Evolutionary conservation across 1,140 invertebrate genomes (phyloP).

Genomic region (Neelides sp.): DNA sequence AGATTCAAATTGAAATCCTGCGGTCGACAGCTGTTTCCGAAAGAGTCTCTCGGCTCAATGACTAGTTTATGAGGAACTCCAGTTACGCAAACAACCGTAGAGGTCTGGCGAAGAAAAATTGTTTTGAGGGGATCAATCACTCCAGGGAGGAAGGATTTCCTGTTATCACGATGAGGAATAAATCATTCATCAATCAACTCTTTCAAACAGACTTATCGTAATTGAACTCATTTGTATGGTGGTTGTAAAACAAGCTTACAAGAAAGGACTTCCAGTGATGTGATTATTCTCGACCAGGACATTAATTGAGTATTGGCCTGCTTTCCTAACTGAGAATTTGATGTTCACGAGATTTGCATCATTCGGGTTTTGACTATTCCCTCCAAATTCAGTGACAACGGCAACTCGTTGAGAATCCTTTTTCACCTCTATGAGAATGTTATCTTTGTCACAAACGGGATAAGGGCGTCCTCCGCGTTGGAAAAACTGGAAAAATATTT

Average conservation of each 20-base stretch:
- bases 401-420: conserved; percentile 70
- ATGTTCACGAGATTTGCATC: conserved; percentile 71
- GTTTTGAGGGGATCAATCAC: conserved; percentile 70
- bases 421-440: conserved; percentile 69
- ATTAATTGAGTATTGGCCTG: conserved; percentile 74
- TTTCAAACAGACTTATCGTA: conserved; percentile 16
- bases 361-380: conserved; percentile 61
- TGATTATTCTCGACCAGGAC: conserved; percentile 61
- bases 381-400: conserved; percentile 68
- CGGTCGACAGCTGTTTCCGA: conserved; percentile 60
- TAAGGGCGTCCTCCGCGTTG: conserved; percentile 84
- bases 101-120: conserved; percentile 69
- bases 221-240: neutral
- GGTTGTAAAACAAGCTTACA: conserved; percentile 31
- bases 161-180: conserved; percentile 40
- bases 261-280: conserved; percentile 52
- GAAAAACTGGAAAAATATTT: conserved; percentile 53
- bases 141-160: conserved; percentile 52
- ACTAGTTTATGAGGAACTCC: conserved; percentile 61
- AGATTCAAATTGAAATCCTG: conserved; percentile 27
- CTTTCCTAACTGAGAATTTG: conserved; percentile 78
- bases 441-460: conserved; percentile 80
- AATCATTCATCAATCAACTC: too few species aligned
- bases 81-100: conserved; percentile 70
- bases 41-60: conserved; percentile 77